Base-by-base conservation (phyloP, 2,797 vertebrate species). In the Odontamblyopus rebecca region DNA sequence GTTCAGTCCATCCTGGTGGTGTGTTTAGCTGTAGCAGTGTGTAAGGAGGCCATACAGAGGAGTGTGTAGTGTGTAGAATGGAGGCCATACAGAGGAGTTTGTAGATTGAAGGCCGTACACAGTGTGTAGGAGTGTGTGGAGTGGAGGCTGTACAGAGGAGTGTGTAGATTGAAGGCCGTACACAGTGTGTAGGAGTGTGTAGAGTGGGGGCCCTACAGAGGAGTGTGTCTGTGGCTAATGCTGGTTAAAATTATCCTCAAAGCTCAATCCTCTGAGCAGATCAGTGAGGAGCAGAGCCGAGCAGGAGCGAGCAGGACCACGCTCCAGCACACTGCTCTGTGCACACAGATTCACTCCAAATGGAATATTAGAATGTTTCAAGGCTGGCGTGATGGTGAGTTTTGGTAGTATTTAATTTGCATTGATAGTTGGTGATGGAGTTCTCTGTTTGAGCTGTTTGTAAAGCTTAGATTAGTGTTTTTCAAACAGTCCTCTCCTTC, bases 181-280 rank as follows among this genome's bases (percentile, higher is more conserved):
- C 23, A 23, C 23, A 23, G 23, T 23, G 23, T 23, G 23, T 23
- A 23, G 23, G 23, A 23, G 23, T 35, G 32, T 35, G 32, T 35
- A 35, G 30, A 13, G 2, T 38, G 8, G 35, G n/a, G 16, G 61
- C 35, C 35, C 3, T 11, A n/a, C 8, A n/a, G 32, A 62, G 38
- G 41, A 48, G 64, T 50, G 41, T 16, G 26, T 18, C 44, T 27
- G 41, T 3, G 64, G 44, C 41, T 66, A 66, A 66, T 50, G 64
- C 62, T 6, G 64, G 64, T 66, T 66, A 66, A 66, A 66, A 50
- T 66, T 66, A 66, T 66, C 64, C 26, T 44, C 16, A 66, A 30
- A 66, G 41, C 26, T 16, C 23, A 66, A 66, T 50, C 64, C 44
- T 50, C 64, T 66, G 64, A 66, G 16, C 64, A 66, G 64, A 66